phyloP scores from a whole-genome alignment of 2,797 vertebrate genomes.

The Acanthurus lineatus region DNA sequence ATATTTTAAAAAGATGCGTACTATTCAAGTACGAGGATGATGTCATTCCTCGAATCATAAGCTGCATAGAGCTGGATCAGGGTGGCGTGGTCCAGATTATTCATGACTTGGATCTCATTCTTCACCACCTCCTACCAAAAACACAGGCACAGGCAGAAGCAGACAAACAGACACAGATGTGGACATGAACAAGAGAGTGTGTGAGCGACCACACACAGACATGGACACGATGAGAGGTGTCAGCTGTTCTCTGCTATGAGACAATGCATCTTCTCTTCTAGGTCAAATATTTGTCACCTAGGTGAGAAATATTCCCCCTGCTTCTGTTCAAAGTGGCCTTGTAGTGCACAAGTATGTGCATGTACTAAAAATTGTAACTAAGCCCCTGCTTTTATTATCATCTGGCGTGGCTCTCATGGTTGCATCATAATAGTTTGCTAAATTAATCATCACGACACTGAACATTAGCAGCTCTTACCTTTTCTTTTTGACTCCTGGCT shows the following conservation, averaged over 20 bases:
- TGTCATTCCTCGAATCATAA: constrained; percentile 95
- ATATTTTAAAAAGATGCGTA: constrained; percentile 80
- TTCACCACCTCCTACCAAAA: constrained; percentile 92
- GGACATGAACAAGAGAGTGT: constrained; percentile 6
- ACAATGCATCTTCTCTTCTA: constrained; percentile 74
- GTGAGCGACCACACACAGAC: constrained; percentile 18
- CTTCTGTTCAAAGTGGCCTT: constrained; percentile 71
- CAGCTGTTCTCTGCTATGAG: constrained; percentile 75
- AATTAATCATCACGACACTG: constrained; percentile 19
- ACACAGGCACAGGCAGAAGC: constrained; percentile 57
- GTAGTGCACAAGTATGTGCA: constrained; percentile 31
- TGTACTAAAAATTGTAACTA: constrained; percentile 56
- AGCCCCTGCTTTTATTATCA: constrained; percentile 64
- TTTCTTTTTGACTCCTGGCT: constrained; percentile 91
- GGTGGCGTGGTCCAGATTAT: constrained; percentile 95
- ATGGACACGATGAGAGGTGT: constrained; percentile 66
- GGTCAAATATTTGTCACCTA: constrained; percentile 80
- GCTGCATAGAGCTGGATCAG: constrained; percentile 98
- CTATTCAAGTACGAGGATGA: constrained; percentile 98
- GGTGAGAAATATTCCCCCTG: constrained; percentile 65
- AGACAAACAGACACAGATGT: constrained; percentile 37
- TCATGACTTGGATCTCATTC: constrained; percentile 98
- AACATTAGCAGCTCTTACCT: constrained; percentile 84
- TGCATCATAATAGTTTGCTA: constrained; percentile 30
- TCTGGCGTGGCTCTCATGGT: constrained; percentile 24